phyloP scores from a whole-genome alignment of 92 coral and sea anemone species.

The Epizoanthus ramosus region DNA sequence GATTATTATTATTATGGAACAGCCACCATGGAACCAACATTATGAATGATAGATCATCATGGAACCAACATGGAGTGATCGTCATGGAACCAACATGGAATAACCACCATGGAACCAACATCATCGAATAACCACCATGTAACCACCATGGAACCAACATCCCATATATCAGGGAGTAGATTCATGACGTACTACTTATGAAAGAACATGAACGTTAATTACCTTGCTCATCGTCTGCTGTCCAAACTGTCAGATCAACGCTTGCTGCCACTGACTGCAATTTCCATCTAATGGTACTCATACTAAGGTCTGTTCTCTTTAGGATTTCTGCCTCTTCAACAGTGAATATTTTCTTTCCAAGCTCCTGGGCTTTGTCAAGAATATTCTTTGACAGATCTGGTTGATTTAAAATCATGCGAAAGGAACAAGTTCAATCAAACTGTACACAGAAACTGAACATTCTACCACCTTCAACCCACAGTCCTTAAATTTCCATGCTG shows the following conservation, averaged over 20 bases:
- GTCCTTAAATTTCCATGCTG: too few relatives aligned
- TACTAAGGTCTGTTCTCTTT: constrained; percentile 69
- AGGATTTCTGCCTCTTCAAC: constrained; percentile 78
- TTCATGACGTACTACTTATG: not conserved
- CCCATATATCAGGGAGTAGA: not conserved
- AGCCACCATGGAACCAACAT: not conserved
- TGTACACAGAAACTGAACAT: not conserved
- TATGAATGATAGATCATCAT: too few relatives aligned
- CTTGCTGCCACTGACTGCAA: constrained; percentile 91
- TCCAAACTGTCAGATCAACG: constrained; percentile 91
- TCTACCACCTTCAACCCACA: too few relatives aligned
- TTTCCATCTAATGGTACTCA: constrained; percentile 77
- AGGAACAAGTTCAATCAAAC: not conserved
- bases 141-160: not conserved
- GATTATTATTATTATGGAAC: too few relatives aligned
- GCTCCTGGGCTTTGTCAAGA: constrained; percentile 73
- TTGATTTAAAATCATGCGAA: too few relatives aligned
- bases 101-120: too few relatives aligned
- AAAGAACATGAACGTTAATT: not conserved
- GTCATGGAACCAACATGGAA: too few relatives aligned
- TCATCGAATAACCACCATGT: not conserved
- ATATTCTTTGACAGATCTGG: constrained; percentile 51
- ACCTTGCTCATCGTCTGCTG: constrained; percentile 88
- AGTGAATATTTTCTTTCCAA: constrained; percentile 73
- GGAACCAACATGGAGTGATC: too few relatives aligned